phyloP scores from a whole-genome alignment of 2,888 invertebrate species.

The Halocaridina rubra region DNA sequence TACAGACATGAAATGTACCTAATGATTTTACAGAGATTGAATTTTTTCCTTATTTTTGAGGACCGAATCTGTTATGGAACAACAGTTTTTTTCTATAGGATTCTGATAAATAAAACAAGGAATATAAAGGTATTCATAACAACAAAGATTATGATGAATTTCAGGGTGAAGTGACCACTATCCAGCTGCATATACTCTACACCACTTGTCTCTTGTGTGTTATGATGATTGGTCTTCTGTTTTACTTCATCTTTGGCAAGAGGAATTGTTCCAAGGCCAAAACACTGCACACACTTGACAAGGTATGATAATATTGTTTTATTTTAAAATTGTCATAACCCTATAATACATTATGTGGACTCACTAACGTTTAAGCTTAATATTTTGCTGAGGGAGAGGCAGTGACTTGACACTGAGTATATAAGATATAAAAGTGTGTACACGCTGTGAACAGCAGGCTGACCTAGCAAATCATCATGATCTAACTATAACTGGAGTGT shows the following conservation, averaged over 20 bases:
- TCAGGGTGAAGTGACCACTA: constrained; percentile 50
- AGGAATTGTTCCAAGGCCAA: background rate
- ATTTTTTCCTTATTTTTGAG: background rate
- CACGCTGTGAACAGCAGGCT: no score
- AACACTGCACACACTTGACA: background rate
- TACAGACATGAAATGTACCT: background rate
- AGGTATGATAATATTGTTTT: constrained; percentile 4
- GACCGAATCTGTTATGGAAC: background rate
- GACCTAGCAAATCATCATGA: no score
- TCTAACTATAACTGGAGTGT: no score
- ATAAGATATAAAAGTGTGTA: no score
- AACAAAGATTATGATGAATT: background rate
- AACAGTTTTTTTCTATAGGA: background rate
- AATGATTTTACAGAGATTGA: background rate
- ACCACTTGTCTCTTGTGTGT: constrained; percentile 47
- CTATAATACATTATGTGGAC: no score
- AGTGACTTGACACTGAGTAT: no score
- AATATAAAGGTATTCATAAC: background rate
- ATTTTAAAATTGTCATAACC: no score
- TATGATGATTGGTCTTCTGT: constrained; percentile 43
- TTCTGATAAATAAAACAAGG: background rate
- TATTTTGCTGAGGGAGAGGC: no score
- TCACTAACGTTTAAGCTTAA: no score
- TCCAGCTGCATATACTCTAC: constrained; percentile 57
- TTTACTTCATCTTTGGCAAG: constrained; percentile 45